Conservation (phyloP, 2,888 invertebrate species). For the Alviniconcha strummeri region DNA sequence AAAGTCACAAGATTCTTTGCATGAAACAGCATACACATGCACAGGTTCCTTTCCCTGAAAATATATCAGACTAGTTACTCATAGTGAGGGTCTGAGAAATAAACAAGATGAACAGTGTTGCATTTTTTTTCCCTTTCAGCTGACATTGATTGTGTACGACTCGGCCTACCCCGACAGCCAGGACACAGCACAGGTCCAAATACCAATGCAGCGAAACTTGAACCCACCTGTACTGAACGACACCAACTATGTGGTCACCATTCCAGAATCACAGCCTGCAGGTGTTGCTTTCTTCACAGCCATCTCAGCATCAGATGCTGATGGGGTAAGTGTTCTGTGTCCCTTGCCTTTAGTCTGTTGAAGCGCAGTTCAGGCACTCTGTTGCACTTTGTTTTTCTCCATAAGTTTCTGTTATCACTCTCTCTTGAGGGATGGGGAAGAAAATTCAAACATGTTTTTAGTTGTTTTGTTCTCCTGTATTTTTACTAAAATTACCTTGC, state of each 20-base stretch:
- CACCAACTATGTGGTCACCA: slow-evolving; percentile 40
- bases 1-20: too few species aligned
- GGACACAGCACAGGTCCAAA: slow-evolving; percentile 51
- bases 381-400: not conserved
- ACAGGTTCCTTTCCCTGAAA: too few species aligned
- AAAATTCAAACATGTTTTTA: too few species aligned
- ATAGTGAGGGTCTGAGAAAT: too few species aligned
- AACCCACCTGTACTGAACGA: slow-evolving; percentile 47
- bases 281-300: slow-evolving; percentile 37
- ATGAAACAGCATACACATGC: too few species aligned
- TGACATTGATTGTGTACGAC: slow-evolving; percentile 46
- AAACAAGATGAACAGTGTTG: not conserved
- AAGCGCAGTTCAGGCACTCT: not conserved
- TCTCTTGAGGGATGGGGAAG: not conserved
- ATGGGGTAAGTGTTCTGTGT: slow-evolving; percentile 43
- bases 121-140: slow-evolving; percentile 27
- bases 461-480: too few species aligned
- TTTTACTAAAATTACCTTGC: too few species aligned
- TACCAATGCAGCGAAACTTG: slow-evolving; percentile 54
- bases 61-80: too few species aligned
- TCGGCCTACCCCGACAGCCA: slow-evolving; percentile 51
- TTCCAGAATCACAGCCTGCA: slow-evolving; percentile 49
- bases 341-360: not conserved
- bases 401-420: not conserved
- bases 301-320: slow-evolving; percentile 50